Percentiles rank a stretch among this genome's conserved stretches.
Conservation (phyloP, 2,797 vertebrate species). For the Alcedo atthis region DNA sequence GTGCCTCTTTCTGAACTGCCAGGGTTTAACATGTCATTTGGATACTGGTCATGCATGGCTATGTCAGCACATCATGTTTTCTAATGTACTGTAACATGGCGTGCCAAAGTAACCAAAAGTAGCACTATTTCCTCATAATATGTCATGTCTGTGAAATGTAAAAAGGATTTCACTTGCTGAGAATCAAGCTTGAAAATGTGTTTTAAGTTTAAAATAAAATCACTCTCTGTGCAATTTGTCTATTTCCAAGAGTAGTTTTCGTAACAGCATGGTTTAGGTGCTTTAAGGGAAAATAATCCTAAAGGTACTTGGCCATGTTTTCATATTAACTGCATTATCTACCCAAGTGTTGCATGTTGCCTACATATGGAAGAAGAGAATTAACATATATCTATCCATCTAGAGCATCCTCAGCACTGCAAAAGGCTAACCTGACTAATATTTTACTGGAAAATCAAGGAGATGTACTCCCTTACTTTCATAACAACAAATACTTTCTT, state of each 20-base stretch:
- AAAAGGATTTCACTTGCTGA: constrained; percentile 14
- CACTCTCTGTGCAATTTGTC: background rate
- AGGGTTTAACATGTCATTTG: constrained; percentile 41
- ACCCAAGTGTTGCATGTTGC: background rate
- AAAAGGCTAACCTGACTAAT: background rate
- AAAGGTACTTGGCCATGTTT: background rate
- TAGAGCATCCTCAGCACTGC: background rate
- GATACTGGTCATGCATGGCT: constrained; percentile 30
- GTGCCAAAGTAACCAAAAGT: constrained; percentile 24
- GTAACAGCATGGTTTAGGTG: background rate
- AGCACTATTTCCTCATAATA: constrained; percentile 32
- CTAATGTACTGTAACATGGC: constrained; percentile 35
- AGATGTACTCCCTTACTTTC: background rate
- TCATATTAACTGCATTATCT: background rate
- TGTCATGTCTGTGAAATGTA: constrained; percentile 20
- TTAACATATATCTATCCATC: background rate
- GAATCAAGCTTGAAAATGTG: background rate
- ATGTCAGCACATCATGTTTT: constrained; percentile 56
- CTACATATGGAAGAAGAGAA: background rate
- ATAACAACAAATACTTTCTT: background rate
- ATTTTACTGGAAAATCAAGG: background rate
- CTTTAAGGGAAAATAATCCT: background rate
- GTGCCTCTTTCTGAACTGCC: constrained; percentile 8
- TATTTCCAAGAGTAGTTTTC: background rate
- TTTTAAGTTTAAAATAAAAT: background rate